Evolutionary conservation across 2,888 invertebrate species (phyloP).

Genomic region (Thecophora atra): DNA sequence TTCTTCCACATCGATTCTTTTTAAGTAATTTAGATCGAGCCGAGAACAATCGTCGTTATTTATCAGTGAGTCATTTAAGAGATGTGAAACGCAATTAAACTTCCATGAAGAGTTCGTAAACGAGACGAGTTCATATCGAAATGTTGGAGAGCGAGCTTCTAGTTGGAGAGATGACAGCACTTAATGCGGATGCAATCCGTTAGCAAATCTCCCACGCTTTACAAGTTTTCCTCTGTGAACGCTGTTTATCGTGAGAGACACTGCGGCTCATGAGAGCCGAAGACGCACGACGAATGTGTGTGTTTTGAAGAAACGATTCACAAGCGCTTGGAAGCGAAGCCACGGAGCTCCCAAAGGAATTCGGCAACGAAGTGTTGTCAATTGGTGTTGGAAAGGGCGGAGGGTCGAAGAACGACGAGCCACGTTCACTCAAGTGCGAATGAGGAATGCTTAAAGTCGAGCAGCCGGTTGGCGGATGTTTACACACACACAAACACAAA

Average conservation of each 20-base stretch:
- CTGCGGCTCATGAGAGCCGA: not conserved
- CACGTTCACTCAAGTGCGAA: slow-evolving; percentile 34
- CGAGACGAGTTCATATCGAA: no score
- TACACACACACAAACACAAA: no score
- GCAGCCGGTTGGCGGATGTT: not conserved
- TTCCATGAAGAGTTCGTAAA: no score
- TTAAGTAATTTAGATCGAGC: no score
- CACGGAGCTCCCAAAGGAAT: slow-evolving; percentile 7
- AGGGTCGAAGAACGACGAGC: not conserved
- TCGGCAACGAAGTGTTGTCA: not conserved
- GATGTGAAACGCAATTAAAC: no score
- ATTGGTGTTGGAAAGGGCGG: not conserved
- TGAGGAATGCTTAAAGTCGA: not conserved
- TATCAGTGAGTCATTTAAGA: no score
- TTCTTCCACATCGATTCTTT: no score
- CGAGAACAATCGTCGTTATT: no score
- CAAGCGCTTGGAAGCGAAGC: not conserved
- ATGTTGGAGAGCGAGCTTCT: no score
- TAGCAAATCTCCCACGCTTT: slow-evolving; percentile 43
- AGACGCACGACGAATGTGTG: not conserved
- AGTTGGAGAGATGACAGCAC: no score
- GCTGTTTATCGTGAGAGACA: not conserved
- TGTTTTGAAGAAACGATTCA: not conserved
- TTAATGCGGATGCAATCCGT: slow-evolving; percentile 7
- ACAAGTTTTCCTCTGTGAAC: slow-evolving; percentile 46